Percentiles rank a stretch among this genome's conserved stretches.
Conservation (phyloP, 2,113 vertebrate species). For the Peucedramus taeniatus region DNA sequence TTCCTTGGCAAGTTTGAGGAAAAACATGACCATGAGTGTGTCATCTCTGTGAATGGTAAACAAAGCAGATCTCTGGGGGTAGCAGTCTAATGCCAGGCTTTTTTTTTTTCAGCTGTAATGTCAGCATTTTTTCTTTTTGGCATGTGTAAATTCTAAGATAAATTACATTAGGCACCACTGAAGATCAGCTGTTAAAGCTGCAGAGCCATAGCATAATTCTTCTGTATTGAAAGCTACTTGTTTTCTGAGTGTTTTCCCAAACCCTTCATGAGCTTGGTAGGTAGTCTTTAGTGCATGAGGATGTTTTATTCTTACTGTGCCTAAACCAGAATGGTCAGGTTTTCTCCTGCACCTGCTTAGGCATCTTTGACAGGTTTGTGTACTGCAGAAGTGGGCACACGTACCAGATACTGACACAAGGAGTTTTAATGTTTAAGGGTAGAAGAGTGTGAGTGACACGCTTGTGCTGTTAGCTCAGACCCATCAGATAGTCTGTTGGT, state of each 20-base stretch:
- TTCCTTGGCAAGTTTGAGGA: neutral
- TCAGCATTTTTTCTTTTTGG: neutral
- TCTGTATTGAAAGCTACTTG: neutral
- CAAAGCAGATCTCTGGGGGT: neutral
- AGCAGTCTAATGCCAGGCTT: neutral
- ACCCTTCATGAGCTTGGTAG: neutral
- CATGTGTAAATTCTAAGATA: neutral
- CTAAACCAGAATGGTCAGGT: neutral
- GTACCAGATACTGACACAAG: neutral
- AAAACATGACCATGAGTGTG: neutral
- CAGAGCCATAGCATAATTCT: neutral
- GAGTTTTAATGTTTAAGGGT: neutral
- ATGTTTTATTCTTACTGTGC: neutral
- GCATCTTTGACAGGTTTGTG: neutral
- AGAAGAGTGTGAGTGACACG: neutral
- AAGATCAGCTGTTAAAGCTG: neutral
- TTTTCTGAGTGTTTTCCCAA: neutral
- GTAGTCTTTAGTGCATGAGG: rapidly evolving
- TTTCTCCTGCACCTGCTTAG: neutral
- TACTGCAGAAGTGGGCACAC: neutral
- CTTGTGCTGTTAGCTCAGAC: neutral
- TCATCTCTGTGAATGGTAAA: neutral
- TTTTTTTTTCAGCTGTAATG: neutral
- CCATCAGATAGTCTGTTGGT: neutral
- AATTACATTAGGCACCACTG: neutral